Percentiles rank a stretch among this genome's conserved stretches.
phyloP scores from a whole-genome alignment of 2,113 vertebrate genomes.

The Geococcyx californianus region DNA sequence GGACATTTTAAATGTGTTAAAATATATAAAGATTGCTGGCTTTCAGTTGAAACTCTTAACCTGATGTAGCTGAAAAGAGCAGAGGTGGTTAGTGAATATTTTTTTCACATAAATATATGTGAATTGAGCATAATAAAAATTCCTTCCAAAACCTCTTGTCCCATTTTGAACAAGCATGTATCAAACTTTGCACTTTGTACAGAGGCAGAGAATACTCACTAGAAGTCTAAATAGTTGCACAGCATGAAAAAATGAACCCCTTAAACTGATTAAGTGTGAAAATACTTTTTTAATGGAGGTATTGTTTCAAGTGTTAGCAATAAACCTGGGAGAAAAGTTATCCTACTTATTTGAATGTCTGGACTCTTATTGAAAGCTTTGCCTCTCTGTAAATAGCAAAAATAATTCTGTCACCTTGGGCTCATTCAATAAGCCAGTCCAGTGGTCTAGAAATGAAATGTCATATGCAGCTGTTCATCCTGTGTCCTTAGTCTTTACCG shows the following conservation, averaged over 20 bases:
- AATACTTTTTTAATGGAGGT: constrained; percentile 4
- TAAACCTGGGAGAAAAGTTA: constrained; percentile 28
- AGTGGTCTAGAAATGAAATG: constrained; percentile 36
- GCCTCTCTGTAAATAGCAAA: constrained; percentile 23
- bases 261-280: constrained; percentile 27
- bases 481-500: neutral
- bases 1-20: neutral
- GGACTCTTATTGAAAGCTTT: neutral
- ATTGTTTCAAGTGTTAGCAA: constrained; percentile 36
- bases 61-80: neutral
- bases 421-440: constrained; percentile 28
- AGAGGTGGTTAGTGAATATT: neutral
- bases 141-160: neutral
- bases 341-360: neutral
- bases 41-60: neutral
- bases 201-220: neutral
- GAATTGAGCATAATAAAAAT: neutral
- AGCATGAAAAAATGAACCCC: constrained; percentile 28
- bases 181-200: neutral
- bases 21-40: neutral
- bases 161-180: constrained; percentile 11
- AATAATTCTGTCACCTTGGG: constrained; percentile 37
- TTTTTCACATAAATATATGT: neutral
- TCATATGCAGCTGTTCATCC: neutral
- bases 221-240: constrained; percentile 10